Percentiles rank a stretch among this genome's conserved stretches.
Evolutionary conservation across 2,113 vertebrate genomes (phyloP).

Genomic region (Mastomys natalensis): DNA sequence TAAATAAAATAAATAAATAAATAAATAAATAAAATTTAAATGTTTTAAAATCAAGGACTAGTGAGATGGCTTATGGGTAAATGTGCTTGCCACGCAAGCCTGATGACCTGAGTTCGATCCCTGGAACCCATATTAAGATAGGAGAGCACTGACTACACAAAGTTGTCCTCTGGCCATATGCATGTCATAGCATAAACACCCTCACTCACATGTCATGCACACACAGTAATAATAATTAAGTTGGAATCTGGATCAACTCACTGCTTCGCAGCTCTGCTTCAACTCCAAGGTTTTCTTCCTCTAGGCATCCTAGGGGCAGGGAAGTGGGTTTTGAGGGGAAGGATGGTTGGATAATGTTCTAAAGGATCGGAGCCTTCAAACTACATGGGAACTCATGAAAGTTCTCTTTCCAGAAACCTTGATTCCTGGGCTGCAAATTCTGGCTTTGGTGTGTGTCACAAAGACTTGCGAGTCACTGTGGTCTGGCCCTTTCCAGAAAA

Average conservation of each 20-base stretch:
- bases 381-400: neutral
- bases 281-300: neutral
- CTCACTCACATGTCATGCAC: neutral
- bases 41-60: neutral
- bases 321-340: neutral
- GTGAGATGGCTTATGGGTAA: neutral
- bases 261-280: neutral
- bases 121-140: neutral
- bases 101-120: neutral
- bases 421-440: neutral
- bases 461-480: neutral
- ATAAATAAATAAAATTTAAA: neutral
- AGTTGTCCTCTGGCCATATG: neutral
- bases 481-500: neutral
- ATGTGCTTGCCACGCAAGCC: neutral
- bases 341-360: neutral
- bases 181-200: neutral
- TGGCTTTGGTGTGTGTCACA: slow-evolving; percentile 5
- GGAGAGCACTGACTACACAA: neutral
- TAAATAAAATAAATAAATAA: neutral
- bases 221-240: neutral
- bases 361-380: neutral
- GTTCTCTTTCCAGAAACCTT: neutral
- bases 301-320: neutral
- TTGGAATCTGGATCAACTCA: neutral